These are phyloP conservation scores for Carcharodon carcharias DNA, from an alignment of 2,797 vertebrate species.

Conservation along the genomic window DNA sequence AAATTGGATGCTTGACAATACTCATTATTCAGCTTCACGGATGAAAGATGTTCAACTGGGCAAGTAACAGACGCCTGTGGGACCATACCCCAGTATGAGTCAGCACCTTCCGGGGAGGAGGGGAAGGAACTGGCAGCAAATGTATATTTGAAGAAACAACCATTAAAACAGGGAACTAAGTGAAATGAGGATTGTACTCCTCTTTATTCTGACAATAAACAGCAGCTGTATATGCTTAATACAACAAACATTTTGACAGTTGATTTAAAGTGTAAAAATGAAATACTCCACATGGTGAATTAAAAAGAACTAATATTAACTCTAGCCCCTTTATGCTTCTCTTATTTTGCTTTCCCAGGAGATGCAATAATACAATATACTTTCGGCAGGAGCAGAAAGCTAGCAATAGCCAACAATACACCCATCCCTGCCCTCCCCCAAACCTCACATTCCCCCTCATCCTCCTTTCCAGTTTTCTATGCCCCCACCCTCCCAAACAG, in stretches of 20 bases:
- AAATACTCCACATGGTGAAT: not conserved
- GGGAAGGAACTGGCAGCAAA: not conserved
- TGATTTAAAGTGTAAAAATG: conserved; percentile 1
- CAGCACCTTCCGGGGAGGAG: not conserved
- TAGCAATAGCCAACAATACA: not conserved
- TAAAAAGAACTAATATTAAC: not conserved
- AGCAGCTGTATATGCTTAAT: not conserved
- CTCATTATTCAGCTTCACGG: not conserved
- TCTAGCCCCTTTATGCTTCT: not conserved
- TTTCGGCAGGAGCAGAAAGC: not conserved
- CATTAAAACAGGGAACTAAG: not conserved
- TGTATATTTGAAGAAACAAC: not conserved
- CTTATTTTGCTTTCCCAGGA: not conserved
- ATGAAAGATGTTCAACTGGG: not conserved
- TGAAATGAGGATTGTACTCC: not conserved
- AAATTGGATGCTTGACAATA: not conserved
- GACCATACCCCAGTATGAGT: not conserved
- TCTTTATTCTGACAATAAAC: not conserved
- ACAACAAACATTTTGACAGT: conserved; percentile 18
- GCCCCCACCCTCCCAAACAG: no score
- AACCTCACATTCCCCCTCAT: not conserved
- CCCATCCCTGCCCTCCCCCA: not conserved
- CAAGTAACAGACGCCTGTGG: not conserved
- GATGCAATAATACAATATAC: not conserved
- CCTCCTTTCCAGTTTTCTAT: not conserved